Evolutionary conservation across 2,888 invertebrate species (phyloP).

Genomic region (Allacma fusca): DNA sequence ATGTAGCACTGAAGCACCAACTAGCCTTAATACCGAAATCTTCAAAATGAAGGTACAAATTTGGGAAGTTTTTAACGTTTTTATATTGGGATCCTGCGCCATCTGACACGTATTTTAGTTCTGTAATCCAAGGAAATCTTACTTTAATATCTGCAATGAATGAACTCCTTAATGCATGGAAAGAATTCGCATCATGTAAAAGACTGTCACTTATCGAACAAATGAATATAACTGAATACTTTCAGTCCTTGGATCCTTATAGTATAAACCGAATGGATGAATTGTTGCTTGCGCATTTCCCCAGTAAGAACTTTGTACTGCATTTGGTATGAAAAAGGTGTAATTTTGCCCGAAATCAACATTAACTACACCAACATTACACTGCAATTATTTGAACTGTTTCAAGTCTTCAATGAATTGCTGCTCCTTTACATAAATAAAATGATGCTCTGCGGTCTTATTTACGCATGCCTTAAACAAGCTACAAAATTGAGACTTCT

Average conservation of each 20-base stretch:
- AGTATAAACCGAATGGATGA: background rate
- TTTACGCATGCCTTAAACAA: background rate
- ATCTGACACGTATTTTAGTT: constrained; percentile 23
- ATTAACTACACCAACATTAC: background rate
- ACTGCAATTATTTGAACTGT: background rate
- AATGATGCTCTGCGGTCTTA: background rate
- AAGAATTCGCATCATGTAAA: background rate
- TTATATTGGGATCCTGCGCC: constrained; percentile 29
- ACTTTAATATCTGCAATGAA: background rate
- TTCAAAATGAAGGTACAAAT: constrained; percentile 1
- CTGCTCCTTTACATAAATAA: background rate
- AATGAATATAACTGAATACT: background rate
- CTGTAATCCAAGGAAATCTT: background rate
- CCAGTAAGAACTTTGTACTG: background rate
- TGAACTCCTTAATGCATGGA: constrained; percentile 13
- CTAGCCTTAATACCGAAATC: constrained; percentile 3
- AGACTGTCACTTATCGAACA: constrained; percentile 2
- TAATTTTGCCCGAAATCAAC: background rate
- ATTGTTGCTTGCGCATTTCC: background rate
- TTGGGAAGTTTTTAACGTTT: constrained; percentile 27
- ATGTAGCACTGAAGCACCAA: constrained; percentile 31
- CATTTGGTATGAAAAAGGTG: background rate
- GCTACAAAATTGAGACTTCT: background rate
- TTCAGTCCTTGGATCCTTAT: background rate
- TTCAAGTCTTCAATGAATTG: background rate